phyloP scores from a whole-genome alignment of 2,888 invertebrate genomes.

The Antheraea assamensis region DNA sequence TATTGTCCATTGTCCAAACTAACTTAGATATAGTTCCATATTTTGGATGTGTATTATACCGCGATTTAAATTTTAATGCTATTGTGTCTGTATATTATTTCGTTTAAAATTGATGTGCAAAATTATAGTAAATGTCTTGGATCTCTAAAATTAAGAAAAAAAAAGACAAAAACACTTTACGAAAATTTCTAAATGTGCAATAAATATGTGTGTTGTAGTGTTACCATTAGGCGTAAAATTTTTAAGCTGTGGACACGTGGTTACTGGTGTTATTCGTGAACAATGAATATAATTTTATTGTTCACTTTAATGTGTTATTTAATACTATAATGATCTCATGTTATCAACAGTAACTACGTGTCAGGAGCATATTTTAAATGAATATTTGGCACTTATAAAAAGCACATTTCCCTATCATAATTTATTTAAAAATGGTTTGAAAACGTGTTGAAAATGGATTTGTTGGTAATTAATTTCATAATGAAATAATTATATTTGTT shows the following conservation, averaged over 20 bases:
- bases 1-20: slow-evolving; percentile 80
- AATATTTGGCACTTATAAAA: slow-evolving; percentile 81
- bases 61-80: slow-evolving; percentile 76
- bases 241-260: slow-evolving; percentile 62
- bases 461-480: slow-evolving; percentile 83
- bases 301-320: slow-evolving; percentile 54
- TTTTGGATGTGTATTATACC: slow-evolving; percentile 81
- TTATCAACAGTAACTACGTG: slow-evolving; percentile 62
- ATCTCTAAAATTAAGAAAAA: slow-evolving; percentile 80
- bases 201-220: slow-evolving; percentile 83
- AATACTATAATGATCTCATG: slow-evolving; percentile 72
- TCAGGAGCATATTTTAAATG: slow-evolving; percentile 65
- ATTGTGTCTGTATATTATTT: slow-evolving; percentile 77
- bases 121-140: slow-evolving; percentile 82
- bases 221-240: slow-evolving; percentile 81
- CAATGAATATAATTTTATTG: slow-evolving; percentile 38
- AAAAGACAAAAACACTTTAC: slow-evolving; percentile 81
- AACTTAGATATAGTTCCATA: slow-evolving; percentile 79
- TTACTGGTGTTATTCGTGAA: slow-evolving; percentile 45
- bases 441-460: slow-evolving; percentile 82
- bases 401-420: slow-evolving; percentile 81
- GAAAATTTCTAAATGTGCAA: slow-evolving; percentile 83
- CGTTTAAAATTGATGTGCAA: slow-evolving; percentile 80
- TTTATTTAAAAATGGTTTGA: slow-evolving; percentile 80
- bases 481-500: slow-evolving; percentile 81